Conservation (phyloP, 2,797 vertebrate genomes). For the Pseudopleuronectes americanus region DNA sequence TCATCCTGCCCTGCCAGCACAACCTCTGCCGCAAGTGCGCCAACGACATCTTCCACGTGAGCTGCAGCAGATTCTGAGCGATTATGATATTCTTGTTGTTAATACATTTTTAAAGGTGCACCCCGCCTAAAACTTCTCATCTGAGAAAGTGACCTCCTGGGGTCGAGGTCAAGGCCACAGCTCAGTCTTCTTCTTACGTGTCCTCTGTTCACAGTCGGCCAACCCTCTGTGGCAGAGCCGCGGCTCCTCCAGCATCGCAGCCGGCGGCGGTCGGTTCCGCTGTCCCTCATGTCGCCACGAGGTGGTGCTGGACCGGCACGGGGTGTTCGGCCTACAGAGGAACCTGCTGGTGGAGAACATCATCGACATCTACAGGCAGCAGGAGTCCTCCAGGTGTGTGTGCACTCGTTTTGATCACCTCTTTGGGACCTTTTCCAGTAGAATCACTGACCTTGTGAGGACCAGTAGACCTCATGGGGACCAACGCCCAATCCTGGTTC, state of each 20-base stretch:
- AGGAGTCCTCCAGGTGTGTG: slow-evolving; percentile 86
- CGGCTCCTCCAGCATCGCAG: slow-evolving; percentile 78
- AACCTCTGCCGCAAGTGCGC: slow-evolving; percentile 88
- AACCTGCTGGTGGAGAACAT: slow-evolving; percentile 96
- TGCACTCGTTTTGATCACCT: neutral
- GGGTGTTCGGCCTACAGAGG: slow-evolving; percentile 90
- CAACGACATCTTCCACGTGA: slow-evolving; percentile 88
- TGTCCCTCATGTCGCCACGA: slow-evolving; percentile 93
- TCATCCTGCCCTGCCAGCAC: slow-evolving; percentile 89
- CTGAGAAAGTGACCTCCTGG: too few species aligned
- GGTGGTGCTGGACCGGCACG: slow-evolving; percentile 91
- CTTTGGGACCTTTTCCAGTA: too few species aligned
- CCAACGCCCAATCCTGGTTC: too few species aligned
- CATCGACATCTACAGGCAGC: slow-evolving; percentile 93
- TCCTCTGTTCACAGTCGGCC: slow-evolving; percentile 77
- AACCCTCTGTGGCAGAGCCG: slow-evolving; percentile 90
- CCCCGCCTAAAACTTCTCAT: too few species aligned
- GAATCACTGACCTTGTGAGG: too few species aligned
- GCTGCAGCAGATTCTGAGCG: rapidly evolving
- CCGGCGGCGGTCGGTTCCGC: slow-evolving; percentile 87
- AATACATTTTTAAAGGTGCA: too few species aligned
- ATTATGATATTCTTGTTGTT: neutral
- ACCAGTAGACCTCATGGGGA: too few species aligned
- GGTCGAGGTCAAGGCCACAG: too few species aligned
- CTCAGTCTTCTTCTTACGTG: neutral